A percentile compares a stretch with the other conserved stretches of the same genome.
These are phyloP conservation scores for Popillia japonica DNA, from an alignment of 1,140 invertebrate genomes.

Conservation along the genomic window DNA sequence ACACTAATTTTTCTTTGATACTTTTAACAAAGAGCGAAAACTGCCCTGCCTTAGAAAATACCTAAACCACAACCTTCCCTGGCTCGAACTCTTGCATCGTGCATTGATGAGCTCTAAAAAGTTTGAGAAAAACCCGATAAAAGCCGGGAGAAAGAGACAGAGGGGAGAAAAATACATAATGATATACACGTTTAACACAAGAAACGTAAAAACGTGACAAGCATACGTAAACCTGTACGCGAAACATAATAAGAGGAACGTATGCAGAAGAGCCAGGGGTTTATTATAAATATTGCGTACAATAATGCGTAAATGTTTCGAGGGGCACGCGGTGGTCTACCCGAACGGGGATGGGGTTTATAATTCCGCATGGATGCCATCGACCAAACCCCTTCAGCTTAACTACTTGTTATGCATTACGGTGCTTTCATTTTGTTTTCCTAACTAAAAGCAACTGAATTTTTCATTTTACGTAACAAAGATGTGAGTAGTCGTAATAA, in stretches of 20 bases:
- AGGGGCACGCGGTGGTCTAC: constrained; percentile 41
- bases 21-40: too few species aligned
- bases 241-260: background rate
- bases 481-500: constrained; percentile 49
- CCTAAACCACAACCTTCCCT: too few species aligned
- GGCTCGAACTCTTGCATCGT: too few species aligned
- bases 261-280: constrained; percentile 1
- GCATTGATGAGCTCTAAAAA: too few species aligned
- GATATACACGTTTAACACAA: background rate
- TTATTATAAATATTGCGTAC: constrained; percentile 19
- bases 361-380: constrained; percentile 55
- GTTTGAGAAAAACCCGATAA: background rate
- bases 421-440: constrained; percentile 58
- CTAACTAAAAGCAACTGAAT: constrained; percentile 58
- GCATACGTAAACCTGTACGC: background rate
- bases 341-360: constrained; percentile 55
- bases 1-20: too few species aligned
- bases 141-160: background rate
- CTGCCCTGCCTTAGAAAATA: too few species aligned
- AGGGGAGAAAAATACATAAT: background rate
- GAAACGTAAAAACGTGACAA: constrained; percentile 11
- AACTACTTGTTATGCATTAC: constrained; percentile 61
- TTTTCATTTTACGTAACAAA: constrained; percentile 55
- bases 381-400: constrained; percentile 56
- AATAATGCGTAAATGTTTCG: constrained; percentile 27